Percentiles rank a stretch among this genome's conserved stretches.
phyloP scores from a whole-genome alignment of 2,113 vertebrate species.

The Todiramphus saurophagus region DNA sequence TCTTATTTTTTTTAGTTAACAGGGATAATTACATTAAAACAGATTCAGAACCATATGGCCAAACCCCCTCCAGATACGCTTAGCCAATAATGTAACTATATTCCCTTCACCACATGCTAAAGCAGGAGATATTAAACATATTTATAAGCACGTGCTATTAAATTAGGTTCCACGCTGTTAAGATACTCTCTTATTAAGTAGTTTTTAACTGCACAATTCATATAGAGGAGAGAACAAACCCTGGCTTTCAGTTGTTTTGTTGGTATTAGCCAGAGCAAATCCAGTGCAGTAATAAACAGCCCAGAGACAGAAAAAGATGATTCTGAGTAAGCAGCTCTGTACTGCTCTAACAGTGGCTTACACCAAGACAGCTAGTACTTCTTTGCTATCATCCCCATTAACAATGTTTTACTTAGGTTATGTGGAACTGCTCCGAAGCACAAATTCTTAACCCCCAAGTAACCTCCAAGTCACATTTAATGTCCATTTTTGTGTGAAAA shows the following conservation, averaged over 20 bases:
- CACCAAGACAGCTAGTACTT: not conserved
- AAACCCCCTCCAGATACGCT: slow-evolving; percentile 53
- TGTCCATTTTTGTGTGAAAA: not conserved
- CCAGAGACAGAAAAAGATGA: not conserved
- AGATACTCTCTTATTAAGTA: slow-evolving; percentile 24
- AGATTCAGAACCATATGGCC: slow-evolving; percentile 60
- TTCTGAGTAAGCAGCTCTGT: not conserved
- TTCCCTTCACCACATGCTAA: slow-evolving; percentile 36
- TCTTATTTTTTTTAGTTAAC: slow-evolving; percentile 52
- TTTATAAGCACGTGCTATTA: slow-evolving; percentile 38
- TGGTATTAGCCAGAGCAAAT: slow-evolving; percentile 8
- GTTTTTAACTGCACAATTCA: slow-evolving; percentile 12
- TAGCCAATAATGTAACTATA: slow-evolving; percentile 42
- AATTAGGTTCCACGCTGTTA: slow-evolving; percentile 10
- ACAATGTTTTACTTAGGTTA: not conserved
- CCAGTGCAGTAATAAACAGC: not conserved
- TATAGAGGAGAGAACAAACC: not conserved
- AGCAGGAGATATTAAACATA: slow-evolving; percentile 45
- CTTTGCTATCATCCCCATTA: not conserved
- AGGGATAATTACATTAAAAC: slow-evolving; percentile 60
- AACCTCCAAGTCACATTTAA: not conserved
- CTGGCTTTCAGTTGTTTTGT: not conserved
- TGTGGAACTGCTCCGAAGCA: not conserved
- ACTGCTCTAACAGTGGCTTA: not conserved
- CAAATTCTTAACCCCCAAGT: not conserved